Conservation (phyloP, 2,113 vertebrate species). For the Morphnarchus princeps region DNA sequence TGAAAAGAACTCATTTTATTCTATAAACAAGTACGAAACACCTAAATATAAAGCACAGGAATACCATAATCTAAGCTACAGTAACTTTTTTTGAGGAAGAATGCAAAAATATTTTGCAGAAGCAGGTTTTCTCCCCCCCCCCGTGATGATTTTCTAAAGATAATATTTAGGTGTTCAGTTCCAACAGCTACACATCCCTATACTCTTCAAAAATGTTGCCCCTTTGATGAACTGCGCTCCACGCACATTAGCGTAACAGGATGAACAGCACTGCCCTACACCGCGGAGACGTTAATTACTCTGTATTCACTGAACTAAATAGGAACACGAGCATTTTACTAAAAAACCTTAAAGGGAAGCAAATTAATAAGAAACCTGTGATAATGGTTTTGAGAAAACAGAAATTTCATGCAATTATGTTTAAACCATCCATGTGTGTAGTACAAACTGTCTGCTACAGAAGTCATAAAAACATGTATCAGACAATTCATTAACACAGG, state of each 20-base stretch:
- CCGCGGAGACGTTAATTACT: background rate
- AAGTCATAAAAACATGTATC: background rate
- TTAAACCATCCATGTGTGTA: background rate
- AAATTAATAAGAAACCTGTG: background rate
- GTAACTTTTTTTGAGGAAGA: background rate
- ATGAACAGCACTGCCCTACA: background rate
- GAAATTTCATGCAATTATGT: background rate
- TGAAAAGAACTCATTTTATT: background rate
- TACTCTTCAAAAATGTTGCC: background rate
- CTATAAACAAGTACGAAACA: background rate
- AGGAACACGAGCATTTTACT: background rate
- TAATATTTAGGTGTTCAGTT: background rate
- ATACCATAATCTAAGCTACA: background rate
- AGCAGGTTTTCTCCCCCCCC: no score
- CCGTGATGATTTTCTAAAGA: background rate
- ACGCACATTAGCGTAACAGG: fast-evolving
- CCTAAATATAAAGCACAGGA: background rate
- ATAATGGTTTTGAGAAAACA: background rate
- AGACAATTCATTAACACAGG: background rate
- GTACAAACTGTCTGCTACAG: background rate
- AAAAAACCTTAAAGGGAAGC: background rate
- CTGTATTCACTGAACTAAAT: background rate
- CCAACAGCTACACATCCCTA: background rate
- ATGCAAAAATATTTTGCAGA: background rate
- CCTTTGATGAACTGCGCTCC: background rate